Evolutionary conservation across 2,888 invertebrate genomes (phyloP), one percentile per base, ranked within the genome.

Genomic region (Crioceris asparagi): DNA sequence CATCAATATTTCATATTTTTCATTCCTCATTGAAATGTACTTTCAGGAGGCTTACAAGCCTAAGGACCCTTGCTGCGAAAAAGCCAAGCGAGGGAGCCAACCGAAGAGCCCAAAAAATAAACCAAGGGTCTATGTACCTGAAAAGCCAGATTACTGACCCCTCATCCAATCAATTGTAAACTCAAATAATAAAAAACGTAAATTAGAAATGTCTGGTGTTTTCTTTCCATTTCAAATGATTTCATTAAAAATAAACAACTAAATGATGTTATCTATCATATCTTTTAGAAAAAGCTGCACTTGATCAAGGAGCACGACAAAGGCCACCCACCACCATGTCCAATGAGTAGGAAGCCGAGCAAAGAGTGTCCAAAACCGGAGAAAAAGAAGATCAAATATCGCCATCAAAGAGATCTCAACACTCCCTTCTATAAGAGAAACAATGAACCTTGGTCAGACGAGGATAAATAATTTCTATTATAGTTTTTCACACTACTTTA

Each of bases 271-370:
- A n/a, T n/a, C n/a, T n/a, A n/a, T n/a, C n/a, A n/a, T n/a, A n/a
- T n/a, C n/a, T n/a, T n/a, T n/a, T n/a, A n/a, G n/a, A n/a, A n/a
- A n/a, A n/a, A n/a, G n/a, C n/a, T n/a, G n/a, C n/a, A n/a, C n/a
- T n/a, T n/a, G n/a, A 39, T n/a, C n/a, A n/a, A 39, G 19, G 37
- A 38, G 12, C 40, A 45, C 15, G 40, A 46, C 32, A 38, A 41
- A 35, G 41, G 43, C 10, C 25, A 40, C 11, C 46, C 46, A 4
- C 43, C 43, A 21, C 43, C 43, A 1, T 46, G 46, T 23, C 25
- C 17, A n/a, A 25, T 25, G 10, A 18, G 35, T 14, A 35, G 21
- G 11, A 38, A 39, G 11, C 30, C 32, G 0, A 38, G 38, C 18
- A 35, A 34, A 17, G 23, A 36, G 32, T 39, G 39, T 4, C 41